These are phyloP conservation scores for Neosilurus mollespiculum DNA, from an alignment of 2,797 vertebrate species.

Conservation along the genomic window DNA sequence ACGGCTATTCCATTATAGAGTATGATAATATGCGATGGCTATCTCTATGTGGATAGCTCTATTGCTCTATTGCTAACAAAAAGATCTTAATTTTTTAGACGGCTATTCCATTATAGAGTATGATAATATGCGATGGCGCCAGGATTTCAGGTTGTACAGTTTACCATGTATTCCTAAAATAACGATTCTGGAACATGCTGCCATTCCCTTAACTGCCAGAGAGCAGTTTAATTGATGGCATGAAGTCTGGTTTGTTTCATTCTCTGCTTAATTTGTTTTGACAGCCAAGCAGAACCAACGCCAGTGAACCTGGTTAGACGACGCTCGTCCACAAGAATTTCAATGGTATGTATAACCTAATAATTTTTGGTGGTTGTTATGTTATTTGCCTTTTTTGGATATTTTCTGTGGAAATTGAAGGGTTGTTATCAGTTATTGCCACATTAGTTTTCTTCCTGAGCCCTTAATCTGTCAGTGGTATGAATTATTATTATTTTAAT, in stretches of 20 bases:
- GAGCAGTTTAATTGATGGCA: constrained; percentile 2
- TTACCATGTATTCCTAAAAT: not conserved
- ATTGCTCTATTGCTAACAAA: not conserved
- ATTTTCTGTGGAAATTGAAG: constrained; percentile 13
- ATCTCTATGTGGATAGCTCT: too few relatives aligned
- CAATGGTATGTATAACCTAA: constrained; percentile 81
- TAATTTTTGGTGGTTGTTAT: constrained; percentile 17
- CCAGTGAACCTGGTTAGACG: constrained; percentile 88
- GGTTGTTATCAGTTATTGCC: constrained; percentile 14
- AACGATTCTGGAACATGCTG: not conserved
- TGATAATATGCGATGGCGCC: not conserved
- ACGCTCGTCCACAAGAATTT: constrained; percentile 88
- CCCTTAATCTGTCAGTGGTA: constrained; percentile 33
- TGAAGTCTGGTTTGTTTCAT: constrained; percentile 5
- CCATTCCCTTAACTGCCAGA: constrained; percentile 12
- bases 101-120: not conserved
- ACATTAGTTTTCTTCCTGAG: constrained; percentile 33
- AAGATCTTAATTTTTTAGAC: not conserved
- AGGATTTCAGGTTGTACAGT: not conserved
- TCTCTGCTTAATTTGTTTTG: constrained; percentile 34
- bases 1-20: not conserved
- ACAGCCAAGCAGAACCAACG: constrained; percentile 82
- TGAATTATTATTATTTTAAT: too few relatives aligned
- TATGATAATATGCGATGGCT: not conserved
- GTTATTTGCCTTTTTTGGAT: constrained; percentile 20